Evolutionary conservation across 2,113 vertebrate genomes (phyloP).

Genomic region (Vanacampus margaritifer): DNA sequence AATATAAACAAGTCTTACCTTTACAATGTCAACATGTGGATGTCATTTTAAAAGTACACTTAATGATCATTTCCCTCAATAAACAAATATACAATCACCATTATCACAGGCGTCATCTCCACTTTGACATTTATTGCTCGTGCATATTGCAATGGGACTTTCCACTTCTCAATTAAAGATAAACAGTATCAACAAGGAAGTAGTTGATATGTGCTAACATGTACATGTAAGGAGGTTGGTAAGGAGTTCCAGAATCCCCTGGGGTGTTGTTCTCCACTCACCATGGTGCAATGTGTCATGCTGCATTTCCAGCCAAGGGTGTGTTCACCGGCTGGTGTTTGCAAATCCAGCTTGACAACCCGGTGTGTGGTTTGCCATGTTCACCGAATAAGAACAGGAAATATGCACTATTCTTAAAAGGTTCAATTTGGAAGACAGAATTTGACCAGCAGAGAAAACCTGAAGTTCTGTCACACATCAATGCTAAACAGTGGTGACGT

Average conservation of each 20-base stretch:
- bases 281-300: conserved; percentile 12
- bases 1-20: neutral
- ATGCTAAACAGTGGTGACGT: neutral
- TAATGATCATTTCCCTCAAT: neutral
- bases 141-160: neutral
- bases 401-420: neutral
- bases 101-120: neutral
- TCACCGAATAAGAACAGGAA: neutral
- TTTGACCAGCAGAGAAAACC: conserved; percentile 29
- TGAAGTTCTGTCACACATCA: conserved; percentile 7
- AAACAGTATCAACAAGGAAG: neutral
- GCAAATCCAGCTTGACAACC: conserved; percentile 9
- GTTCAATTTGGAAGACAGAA: neutral
- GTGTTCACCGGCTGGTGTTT: conserved; percentile 32
- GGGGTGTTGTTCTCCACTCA: conserved; percentile 21
- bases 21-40: conserved; percentile 6
- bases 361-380: neutral
- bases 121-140: conserved; percentile 11
- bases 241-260: neutral
- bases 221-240: neutral
- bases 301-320: conserved; percentile 23
- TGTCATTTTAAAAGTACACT: conserved; percentile 12
- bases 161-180: neutral
- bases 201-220: neutral
- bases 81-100: conserved; percentile 9